Evolutionary conservation across 1,140 invertebrate genomes (phyloP).

Genomic region (Phocides pigmalion): DNA sequence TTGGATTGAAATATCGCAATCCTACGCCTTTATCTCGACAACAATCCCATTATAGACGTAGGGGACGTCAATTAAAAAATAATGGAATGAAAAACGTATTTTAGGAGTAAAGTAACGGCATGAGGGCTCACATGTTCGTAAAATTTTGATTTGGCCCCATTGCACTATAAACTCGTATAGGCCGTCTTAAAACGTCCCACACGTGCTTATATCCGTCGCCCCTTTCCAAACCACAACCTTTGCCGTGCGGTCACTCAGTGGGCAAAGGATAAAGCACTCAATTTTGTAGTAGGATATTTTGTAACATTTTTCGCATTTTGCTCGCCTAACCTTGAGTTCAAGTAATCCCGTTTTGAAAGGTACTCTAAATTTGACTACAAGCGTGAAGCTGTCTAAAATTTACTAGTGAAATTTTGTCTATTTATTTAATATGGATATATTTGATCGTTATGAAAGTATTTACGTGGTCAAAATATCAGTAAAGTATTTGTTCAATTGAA

Average conservation of each 20-base stretch:
- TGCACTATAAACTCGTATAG: constrained; percentile 12
- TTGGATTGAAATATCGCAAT: constrained; percentile 76
- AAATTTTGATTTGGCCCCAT: constrained; percentile 19
- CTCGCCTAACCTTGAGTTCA: constrained; percentile 15
- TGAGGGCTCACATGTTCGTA: constrained; percentile 1
- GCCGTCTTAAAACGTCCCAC: constrained; percentile 12
- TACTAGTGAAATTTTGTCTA: constrained; percentile 12
- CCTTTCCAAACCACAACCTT: constrained; percentile 27
- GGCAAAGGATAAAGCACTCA: constrained; percentile 28
- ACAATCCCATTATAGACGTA: constrained; percentile 52
- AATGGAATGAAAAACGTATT: neutral
- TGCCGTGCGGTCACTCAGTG: constrained; percentile 30
- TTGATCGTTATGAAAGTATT: too few species aligned
- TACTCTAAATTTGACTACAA: constrained; percentile 4
- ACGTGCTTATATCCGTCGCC: constrained; percentile 20
- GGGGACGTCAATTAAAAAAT: constrained; percentile 42
- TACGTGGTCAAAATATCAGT: too few species aligned
- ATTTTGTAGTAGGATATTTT: constrained; percentile 30
- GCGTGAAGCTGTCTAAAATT: neutral
- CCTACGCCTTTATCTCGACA: constrained; percentile 48
- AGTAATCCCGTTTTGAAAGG: constrained; percentile 25
- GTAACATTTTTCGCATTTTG: constrained; percentile 27
- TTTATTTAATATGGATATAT: too few species aligned
- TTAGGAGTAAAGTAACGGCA: neutral
- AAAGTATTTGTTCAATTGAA: too few species aligned